These are phyloP conservation scores for Parus major DNA, from an alignment of 2,113 vertebrate genomes.

Conservation along the genomic window DNA sequence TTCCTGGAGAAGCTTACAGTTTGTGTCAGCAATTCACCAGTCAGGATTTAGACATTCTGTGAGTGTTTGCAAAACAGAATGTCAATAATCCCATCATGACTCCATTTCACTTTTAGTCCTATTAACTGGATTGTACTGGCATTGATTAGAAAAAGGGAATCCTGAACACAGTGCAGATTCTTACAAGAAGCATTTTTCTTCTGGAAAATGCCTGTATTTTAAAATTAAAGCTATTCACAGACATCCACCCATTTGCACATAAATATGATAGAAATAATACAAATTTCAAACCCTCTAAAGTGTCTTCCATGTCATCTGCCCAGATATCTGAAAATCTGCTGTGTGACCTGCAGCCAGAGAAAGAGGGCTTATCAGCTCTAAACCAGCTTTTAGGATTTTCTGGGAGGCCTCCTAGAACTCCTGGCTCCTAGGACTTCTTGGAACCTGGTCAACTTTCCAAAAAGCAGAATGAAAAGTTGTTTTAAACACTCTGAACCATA, in stretches of 20 bases:
- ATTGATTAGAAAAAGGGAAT: conserved; percentile 2
- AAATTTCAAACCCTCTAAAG: not conserved
- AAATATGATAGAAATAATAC: not conserved
- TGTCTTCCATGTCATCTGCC: not conserved
- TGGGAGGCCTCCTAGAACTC: not conserved
- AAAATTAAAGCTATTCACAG: not conserved
- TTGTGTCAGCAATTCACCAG: conserved; percentile 21
- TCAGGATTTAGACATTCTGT: not conserved
- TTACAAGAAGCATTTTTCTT: not conserved
- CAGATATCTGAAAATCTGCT: not conserved
- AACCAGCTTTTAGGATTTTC: not conserved
- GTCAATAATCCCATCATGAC: conserved; percentile 25
- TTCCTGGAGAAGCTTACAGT: not conserved
- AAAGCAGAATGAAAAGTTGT: not conserved
- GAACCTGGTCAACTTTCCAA: not conserved
- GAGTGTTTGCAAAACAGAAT: conserved; percentile 1
- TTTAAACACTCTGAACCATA: not conserved
- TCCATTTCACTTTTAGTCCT: conserved; percentile 18
- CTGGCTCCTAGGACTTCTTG: not conserved
- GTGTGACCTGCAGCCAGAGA: not conserved
- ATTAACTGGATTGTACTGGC: not conserved
- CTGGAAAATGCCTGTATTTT: not conserved
- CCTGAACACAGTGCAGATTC: not conserved
- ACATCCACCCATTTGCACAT: not conserved
- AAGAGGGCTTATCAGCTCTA: not conserved